A percentile compares a stretch with the other conserved stretches of the same genome.
phyloP scores from a whole-genome alignment of 35 echinoderm and acorn worm species.

The Apostichopus californicus region DNA sequence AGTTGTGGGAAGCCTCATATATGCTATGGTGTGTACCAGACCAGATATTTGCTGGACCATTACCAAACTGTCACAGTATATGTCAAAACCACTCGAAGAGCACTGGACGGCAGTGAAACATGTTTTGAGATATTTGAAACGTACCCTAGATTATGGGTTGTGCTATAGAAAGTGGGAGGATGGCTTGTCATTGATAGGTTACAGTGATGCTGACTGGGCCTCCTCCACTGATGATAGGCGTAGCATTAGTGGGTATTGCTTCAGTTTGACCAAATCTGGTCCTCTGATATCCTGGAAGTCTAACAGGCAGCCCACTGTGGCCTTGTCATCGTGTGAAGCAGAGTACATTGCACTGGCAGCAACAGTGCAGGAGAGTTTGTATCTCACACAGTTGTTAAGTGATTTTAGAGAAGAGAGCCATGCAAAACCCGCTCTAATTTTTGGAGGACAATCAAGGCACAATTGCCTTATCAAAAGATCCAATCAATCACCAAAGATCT shows the following conservation, averaged over 20 bases:
- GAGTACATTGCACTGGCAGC: conserved; percentile 58
- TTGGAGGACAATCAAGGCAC: conserved; percentile 59
- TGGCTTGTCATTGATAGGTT: too few relatives aligned
- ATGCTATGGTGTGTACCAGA: conserved; percentile 25
- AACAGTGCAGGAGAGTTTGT: conserved; percentile 46
- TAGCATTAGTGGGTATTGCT: too few relatives aligned
- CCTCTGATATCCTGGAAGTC: too few relatives aligned
- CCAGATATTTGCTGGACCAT: conserved; percentile 32
- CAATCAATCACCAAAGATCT: conserved; percentile 8
- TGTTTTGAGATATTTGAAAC: conserved; percentile 38
- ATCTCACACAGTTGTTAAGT: conserved; percentile 2
- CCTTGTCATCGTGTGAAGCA: background rate
- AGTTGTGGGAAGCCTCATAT: conserved; percentile 43
- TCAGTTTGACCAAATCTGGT: too few relatives aligned
- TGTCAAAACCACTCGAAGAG: conserved; percentile 50
- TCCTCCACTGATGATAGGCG: too few relatives aligned
- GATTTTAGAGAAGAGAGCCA: background rate
- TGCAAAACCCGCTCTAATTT: conserved; percentile 18
- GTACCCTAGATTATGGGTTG: conserved; percentile 20
- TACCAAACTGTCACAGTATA: conserved; percentile 51
- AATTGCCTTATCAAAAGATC: conserved; percentile 58
- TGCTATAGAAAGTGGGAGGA: background rate
- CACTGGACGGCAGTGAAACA: conserved; percentile 56
- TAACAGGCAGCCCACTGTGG: too few relatives aligned
- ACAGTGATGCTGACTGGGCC: too few relatives aligned